Evolutionary conservation across 2,113 vertebrate species (phyloP).

Genomic region (Globicephala melas): DNA sequence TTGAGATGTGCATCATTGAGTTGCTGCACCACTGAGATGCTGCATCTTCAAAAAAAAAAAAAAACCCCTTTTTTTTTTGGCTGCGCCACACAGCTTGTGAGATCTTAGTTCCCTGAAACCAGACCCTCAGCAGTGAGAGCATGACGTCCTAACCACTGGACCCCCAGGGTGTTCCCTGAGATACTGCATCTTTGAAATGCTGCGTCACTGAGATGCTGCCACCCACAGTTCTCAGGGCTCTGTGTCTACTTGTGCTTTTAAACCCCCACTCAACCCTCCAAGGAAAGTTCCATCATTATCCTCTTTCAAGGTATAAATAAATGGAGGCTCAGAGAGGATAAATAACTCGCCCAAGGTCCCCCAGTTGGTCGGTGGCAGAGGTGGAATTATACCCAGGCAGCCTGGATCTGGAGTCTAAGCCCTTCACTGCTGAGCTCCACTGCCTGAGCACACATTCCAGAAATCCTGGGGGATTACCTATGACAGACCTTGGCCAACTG

Average conservation of each 20-base stretch:
- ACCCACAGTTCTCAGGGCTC: background rate
- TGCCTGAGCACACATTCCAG: background rate
- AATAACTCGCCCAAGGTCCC: background rate
- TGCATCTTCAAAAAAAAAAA: too few relatives aligned
- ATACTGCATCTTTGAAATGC: background rate
- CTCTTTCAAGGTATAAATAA: background rate
- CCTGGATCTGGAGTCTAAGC: background rate
- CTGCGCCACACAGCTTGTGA: too few relatives aligned
- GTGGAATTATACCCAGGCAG: background rate
- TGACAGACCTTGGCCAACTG: conserved; percentile 70
- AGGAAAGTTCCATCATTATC: background rate
- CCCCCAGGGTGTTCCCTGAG: background rate
- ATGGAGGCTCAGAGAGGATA: background rate
- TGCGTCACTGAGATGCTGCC: background rate
- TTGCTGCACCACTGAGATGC: fast-evolving
- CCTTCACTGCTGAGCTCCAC: fast-evolving
- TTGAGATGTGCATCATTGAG: background rate
- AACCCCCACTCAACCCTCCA: background rate
- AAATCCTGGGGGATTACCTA: conserved; percentile 47
- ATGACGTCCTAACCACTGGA: too few relatives aligned
- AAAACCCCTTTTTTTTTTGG: too few relatives aligned
- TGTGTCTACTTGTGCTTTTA: background rate
- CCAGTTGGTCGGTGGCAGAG: background rate
- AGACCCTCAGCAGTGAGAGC: too few relatives aligned
- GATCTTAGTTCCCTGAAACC: too few relatives aligned